These are phyloP conservation scores for Acanthiza pusilla DNA, from an alignment of 2,797 vertebrate species.

Conservation along the genomic window DNA sequence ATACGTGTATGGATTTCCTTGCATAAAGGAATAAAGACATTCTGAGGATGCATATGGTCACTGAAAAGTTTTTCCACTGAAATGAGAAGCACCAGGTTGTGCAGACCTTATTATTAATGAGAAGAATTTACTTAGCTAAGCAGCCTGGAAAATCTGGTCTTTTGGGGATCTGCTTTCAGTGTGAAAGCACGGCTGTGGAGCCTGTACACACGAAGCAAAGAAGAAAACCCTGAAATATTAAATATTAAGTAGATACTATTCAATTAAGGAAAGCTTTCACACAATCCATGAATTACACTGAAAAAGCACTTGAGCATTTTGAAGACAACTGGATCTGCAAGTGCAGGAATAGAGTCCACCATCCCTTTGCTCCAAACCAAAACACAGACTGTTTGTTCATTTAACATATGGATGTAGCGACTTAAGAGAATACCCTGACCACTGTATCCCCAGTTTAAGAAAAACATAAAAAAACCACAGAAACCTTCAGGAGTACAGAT, in stretches of 20 bases:
- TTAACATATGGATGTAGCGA: accelerated
- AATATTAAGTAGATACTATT: not conserved
- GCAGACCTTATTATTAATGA: not conserved
- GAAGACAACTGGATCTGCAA: not conserved
- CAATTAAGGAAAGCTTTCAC: not conserved
- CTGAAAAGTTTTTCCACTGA: not conserved
- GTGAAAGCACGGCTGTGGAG: not conserved
- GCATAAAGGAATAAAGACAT: not conserved
- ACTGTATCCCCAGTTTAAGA: not conserved
- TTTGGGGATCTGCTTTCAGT: not conserved
- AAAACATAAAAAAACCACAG: not conserved
- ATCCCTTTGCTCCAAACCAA: not conserved
- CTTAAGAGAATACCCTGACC: not conserved
- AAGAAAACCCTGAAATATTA: not conserved
- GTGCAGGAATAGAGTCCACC: not conserved
- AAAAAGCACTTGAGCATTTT: not conserved
- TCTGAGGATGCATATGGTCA: not conserved
- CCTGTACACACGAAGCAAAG: not conserved
- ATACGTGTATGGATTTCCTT: not conserved
- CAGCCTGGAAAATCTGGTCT: not conserved
- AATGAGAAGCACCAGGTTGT: not conserved
- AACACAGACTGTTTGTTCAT: not conserved
- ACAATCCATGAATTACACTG: not conserved
- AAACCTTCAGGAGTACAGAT: not conserved
- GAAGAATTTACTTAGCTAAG: not conserved